Base-by-base conservation (phyloP, 64 coral and sea anemone species). In the Actinia tenebrosa region DNA sequence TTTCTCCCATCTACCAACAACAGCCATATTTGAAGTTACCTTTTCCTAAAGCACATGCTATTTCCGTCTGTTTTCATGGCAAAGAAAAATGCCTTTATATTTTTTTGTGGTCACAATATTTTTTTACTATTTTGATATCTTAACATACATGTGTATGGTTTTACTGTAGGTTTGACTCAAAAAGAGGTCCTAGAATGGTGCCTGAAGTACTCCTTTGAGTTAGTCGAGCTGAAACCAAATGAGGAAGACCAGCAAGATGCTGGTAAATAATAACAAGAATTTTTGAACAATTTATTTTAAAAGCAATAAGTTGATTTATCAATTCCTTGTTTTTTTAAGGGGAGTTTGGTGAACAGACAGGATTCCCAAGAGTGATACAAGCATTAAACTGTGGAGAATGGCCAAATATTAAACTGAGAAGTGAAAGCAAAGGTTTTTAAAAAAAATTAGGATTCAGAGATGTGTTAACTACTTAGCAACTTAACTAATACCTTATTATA, bases 271-370 rank as follows among this genome's bases (percentile, higher is more conserved):
- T 75, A 20, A 30, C 11, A 30, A 26, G 11, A 72, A 14, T 42
- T 30, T n/a, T 66, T 19, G 30, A 37, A 19, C 1, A 19, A 66
- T 2, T 9, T 75, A 3, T 30, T 75, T 75, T 3, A 30, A 75
- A 75, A 25, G 16, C 11, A 42, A 27, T 14, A 2, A 42, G 11
- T 14, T 26, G 1, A 5, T 14, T 83, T 83, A 44, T 14, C 45
- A 22, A 7, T 81, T 81, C 3, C 10, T 81, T 47, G 43, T 7
- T 19, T 81, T 37, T 37, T 54, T 54, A 81, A 81, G 82, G 82
- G 16, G 82, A 84, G 44, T 84, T 85, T 85, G 83, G 83, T 16
- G 83, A 85, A 54, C 83, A 85, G 56, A 85, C 83, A 59, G 83
- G 83, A 61, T 85, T 85, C 63, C 54, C 23, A 18, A 59, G 83